These are phyloP conservation scores for Cancer borealis DNA, from an alignment of 2,888 invertebrate genomes.

Conservation along the genomic window DNA sequence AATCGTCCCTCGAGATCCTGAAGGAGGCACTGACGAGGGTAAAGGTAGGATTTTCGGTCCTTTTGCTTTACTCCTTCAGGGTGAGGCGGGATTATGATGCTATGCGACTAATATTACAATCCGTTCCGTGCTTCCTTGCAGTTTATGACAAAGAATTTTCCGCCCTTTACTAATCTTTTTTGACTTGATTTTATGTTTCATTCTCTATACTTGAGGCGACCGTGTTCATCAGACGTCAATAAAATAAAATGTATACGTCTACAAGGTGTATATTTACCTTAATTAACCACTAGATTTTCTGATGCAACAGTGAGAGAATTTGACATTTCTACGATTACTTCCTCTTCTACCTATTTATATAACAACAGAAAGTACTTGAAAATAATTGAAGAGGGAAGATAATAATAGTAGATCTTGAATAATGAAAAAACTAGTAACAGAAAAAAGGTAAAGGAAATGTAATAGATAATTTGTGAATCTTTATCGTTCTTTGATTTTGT, in stretches of 20 bases:
- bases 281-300: background rate
- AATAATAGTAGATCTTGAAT: too few relatives aligned
- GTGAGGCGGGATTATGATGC: background rate
- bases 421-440: too few relatives aligned
- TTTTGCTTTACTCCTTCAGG: background rate
- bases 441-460: too few relatives aligned
- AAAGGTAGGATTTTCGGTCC: background rate
- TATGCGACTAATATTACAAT: conserved; percentile 18
- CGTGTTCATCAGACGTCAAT: background rate
- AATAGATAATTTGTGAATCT: too few relatives aligned
- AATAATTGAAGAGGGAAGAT: too few relatives aligned
- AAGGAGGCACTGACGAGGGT: background rate
- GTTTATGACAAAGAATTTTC: conserved; percentile 43
- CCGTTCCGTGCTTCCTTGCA: conserved; percentile 17
- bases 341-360: too few relatives aligned
- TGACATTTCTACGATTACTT: background rate
- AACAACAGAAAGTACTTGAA: too few relatives aligned
- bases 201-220: background rate
- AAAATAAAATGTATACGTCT: background rate
- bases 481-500: background rate
- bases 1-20: background rate
- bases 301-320: background rate
- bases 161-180: background rate
- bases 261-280: background rate
- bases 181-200: background rate